Evolutionary conservation across 2,113 vertebrate genomes (phyloP).

Genomic region (Zingel zingel): DNA sequence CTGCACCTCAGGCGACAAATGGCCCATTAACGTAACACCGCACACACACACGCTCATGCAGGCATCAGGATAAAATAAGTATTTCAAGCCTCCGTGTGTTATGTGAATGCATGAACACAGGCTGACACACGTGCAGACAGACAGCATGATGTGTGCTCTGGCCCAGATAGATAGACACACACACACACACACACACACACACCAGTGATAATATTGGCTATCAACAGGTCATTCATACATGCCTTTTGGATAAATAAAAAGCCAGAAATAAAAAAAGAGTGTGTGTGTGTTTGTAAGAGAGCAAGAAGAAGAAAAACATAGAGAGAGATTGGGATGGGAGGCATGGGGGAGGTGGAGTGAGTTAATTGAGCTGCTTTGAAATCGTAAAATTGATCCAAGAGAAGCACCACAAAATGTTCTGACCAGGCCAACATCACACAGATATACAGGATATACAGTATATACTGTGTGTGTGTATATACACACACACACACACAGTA

Average conservation of each 20-base stretch:
- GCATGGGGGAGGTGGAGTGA: background rate
- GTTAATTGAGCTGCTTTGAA: conserved; percentile 33
- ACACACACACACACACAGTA: too few relatives aligned
- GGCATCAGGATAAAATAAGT: conserved; percentile 40
- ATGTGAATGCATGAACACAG: conserved; percentile 46
- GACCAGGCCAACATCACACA: background rate
- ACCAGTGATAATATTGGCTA: conserved; percentile 28
- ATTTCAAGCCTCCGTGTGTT: conserved; percentile 50
- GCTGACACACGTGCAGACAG: conserved; percentile 35
- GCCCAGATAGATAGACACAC: conserved; percentile 48
- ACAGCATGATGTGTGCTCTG: conserved; percentile 30
- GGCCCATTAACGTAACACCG: conserved; percentile 80
- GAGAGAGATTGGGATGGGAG: conserved; percentile 3
- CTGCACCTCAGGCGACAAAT: conserved; percentile 78
- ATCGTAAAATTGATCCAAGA: conserved; percentile 17
- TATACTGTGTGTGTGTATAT: too few relatives aligned
- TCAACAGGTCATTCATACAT: conserved; percentile 64
- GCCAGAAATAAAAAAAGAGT: conserved; percentile 49
- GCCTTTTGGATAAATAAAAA: conserved; percentile 57
- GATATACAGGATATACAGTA: background rate
- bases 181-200: background rate
- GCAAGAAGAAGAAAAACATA: conserved; percentile 1
- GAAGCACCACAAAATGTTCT: conserved; percentile 3
- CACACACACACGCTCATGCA: conserved; percentile 20
- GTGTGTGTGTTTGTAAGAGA: background rate